Evolutionary conservation across 2,113 vertebrate species (phyloP), one percentile per base, ranked within the genome.

Genomic region (Romanogobio albipinnatus): DNA sequence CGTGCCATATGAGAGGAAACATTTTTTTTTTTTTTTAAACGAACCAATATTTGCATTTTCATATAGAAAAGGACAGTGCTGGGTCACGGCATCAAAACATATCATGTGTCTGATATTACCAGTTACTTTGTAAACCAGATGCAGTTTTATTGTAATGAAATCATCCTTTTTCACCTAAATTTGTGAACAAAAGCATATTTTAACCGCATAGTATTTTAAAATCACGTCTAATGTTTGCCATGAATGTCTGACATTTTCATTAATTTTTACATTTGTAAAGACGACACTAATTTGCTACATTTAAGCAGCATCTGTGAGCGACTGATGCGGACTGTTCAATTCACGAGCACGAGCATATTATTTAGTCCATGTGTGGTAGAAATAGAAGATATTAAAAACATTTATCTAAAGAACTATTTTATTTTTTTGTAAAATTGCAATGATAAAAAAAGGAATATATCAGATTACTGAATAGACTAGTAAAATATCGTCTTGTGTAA

Each of bases 1-100:
- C 76, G 89, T 91, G 91, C 91, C 90, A 91, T 87, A 88, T 77
- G 74, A 33, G 81, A 49, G 71, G 58, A 90, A 82, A 82, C 66
- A 85, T 6, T 8, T 56, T 56, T 56, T 8, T 29, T 8, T 29
- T 29, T 29, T 56, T 22, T 36, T 73, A 78, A 70, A 9, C 36
- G 0, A 78, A 58, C 76, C 13, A 56, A 76, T 84, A 62, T 82
- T 73, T 47, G 13, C 39, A 70, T 59, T 47, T 82, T 78, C 79
- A 82, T 43, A 81, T 26, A 86, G 39, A 47, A 76, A 76, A 49
- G 39, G 70, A 82, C 49, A 64, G 79, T 68, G 43, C 74, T 85
- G 74, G 59, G 71, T 33, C n/a, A 82, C 22, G 24, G 26, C 77
- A 79, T 81, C 14, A 73, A 73, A 73, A 58, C 61, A 79, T 76